Conservation (phyloP, 2,888 invertebrate species). For the Sclerodermus sp. region DNA sequence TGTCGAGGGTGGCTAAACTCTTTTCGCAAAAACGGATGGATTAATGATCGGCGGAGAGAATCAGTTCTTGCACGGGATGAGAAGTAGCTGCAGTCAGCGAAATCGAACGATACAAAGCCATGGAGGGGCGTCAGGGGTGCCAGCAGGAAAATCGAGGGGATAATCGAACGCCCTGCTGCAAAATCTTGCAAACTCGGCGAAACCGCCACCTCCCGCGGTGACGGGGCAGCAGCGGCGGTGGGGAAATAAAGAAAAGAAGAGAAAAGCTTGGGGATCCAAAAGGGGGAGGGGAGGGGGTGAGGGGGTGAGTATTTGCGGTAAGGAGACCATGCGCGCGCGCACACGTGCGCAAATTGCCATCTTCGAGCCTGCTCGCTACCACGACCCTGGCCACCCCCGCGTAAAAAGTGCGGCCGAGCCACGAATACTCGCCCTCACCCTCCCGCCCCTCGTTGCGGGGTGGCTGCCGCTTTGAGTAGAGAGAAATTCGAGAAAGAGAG, state of each 20-base stretch:
- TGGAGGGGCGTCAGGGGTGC: neutral
- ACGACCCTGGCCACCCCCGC: neutral
- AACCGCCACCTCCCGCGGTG: neutral
- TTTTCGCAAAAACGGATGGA: too few species aligned
- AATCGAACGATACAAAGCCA: neutral
- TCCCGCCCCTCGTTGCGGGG: neutral
- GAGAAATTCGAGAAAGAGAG: conserved; percentile 6
- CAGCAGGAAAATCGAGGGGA: neutral
- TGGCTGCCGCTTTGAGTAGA: neutral
- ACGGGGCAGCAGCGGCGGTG: neutral
- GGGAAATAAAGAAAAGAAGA: neutral
- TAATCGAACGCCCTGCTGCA: neutral
- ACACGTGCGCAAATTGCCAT: neutral
- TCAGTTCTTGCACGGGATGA: too few species aligned
- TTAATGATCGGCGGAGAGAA: neutral
- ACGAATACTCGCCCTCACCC: neutral
- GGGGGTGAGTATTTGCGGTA: neutral
- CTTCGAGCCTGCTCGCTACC: too few species aligned
- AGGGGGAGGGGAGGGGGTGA: neutral
- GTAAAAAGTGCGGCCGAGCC: neutral
- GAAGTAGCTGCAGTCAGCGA: neutral
- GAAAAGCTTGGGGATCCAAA: too few species aligned
- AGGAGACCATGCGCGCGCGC: neutral
- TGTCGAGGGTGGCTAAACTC: too few species aligned
- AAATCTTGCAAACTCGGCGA: neutral